Evolutionary conservation across 2,888 invertebrate genomes (phyloP), one percentile per base, ranked within the genome.

Genomic region (Melieria picta): DNA sequence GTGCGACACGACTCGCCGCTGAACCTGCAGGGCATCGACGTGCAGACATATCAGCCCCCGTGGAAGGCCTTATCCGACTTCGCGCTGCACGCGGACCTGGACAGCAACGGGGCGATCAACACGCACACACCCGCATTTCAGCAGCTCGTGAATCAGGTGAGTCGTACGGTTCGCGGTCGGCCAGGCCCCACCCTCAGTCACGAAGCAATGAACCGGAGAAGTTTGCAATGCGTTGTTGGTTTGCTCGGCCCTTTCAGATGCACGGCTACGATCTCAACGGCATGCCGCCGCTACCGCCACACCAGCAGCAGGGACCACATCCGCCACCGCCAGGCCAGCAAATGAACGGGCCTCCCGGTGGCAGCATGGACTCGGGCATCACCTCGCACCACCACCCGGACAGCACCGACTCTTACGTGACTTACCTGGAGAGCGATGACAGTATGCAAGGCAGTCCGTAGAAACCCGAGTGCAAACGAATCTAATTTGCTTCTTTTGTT

Each of bases 1-100:
- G 95, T 96, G 74, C 90, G 96, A 63, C 95, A 96, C 88, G 96
- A 95, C 87, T 94, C 95, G 72, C 94, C 94, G 1, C 89, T 94
- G 72, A 93, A 95, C 72, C 91, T 95, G 85, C 94, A 95, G 82
- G 93, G 95, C 52, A 90, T 98, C 72, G 98, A 98, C 88, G 91
- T 91, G 81, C 90, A 91, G 74, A 95, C 97, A 77, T 99, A 97
- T 90, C 97, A 98, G 88, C 97, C 97, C 69, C 97, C 96, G 56
- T 98, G 98, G 98, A 97, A 98, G 89, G 96, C 97, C 75, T 91
- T 98, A 69, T 94, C 94, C 69, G 98, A 98, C 88, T 98, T 97
- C 88, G 97, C 97, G 76, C 91, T 97, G 79, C 97, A 97, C 86
- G 94, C 96, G 7, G 97, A 98, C 88, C 90, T 97, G 73, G 98